Evolutionary conservation across 2,113 vertebrate genomes (phyloP), one percentile per base, ranked within the genome.

Genomic region (Pachypanchax playfairii): DNA sequence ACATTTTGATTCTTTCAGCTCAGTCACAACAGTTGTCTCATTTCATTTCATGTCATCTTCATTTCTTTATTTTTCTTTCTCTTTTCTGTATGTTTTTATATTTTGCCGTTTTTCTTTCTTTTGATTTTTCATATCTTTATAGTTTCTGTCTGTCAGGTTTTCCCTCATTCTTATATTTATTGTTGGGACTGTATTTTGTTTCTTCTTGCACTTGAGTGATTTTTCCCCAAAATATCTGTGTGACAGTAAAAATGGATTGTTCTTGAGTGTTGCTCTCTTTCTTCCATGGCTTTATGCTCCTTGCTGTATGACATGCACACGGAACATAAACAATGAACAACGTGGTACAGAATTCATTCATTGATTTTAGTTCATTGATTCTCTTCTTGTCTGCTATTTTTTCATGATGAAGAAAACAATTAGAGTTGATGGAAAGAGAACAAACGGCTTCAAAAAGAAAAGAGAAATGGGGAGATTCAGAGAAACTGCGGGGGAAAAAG

Each of bases 1-100:
- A 82, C 65, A 74, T 80, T 83, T 87, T 4, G 33, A 65, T 79
- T 77, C 59, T 84, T 78, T 74, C 63, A 70, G 48, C 69, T 73
- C 80, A 84, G 82, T 82, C 73, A 65, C 60, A 68, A 67, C 11
- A 65, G 70, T 67, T 65, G 49, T 43, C 46, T n/a, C 63, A 22
- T 55, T 35, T 35, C 4, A 26, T 39, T 38, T 55, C 2, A 54
- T 6, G 50, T 22, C 22, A 8, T 33, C 5, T 43, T 11, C 25
- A 13, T 42, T 31, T 41, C 25, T 46, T 0, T 46, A 11, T 56
- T 9, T 39, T n/a, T 51, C 4, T 48, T 9, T 56, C n/a, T 47
- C 1, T 20, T 1, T 36, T n/a, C 41, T 1, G 10, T 33, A 41
- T 22, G 17, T 49, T n/a, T n/a, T 42, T 2, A 48, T 17, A 26